Evolutionary conservation across 2,797 vertebrate genomes (phyloP), one percentile per base, ranked within the genome.

Genomic region (Arnoldichthys spilopterus): DNA sequence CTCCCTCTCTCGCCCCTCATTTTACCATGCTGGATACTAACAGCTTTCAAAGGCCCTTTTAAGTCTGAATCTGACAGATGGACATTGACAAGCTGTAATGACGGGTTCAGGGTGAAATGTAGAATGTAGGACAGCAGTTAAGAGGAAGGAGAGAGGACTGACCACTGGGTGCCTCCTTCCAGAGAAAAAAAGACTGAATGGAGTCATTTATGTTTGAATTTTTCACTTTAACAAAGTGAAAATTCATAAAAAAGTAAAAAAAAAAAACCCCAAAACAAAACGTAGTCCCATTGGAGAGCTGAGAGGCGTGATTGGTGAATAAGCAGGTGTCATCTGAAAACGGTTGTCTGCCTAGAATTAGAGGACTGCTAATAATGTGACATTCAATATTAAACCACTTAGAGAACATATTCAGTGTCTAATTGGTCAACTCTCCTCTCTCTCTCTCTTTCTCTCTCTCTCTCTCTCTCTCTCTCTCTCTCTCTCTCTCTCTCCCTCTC

Each of bases 151-250:
- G 15, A 15, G 28, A 12, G 34, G n/a, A 0, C 34, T 69, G 47
- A 53, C 26, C 45, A 9, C 26, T 32, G 26, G 53, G 13, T 30
- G 47, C 51, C 58, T 45, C 45, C 18, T 1, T 64, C 51, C 32
- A 26, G 22, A 64, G 72, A 72, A 64, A 3, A 53, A 78, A 78
- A 22, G 49, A 7, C 58, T 54, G 76, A 72, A 61, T 70, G 47
- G 45, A 66, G 32, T 73, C 56, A 67, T 78, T 66, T 56, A 1
- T 37, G 49, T 22, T 45, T 64, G 34, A 72, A 53, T 40, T 64
- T 24, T 59, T 28, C 12, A 26, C 12, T 30, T 30, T 12, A 30
- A 59, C 16, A 6, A 59, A 26, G 15, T 26, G 28, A 58, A 54
- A 78, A 34, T n/a, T 11, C 6, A 4, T 4, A 37, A 37, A 62